Base-by-base conservation (phyloP, 1,140 invertebrate species). In the Drosophila hydei region DNA sequence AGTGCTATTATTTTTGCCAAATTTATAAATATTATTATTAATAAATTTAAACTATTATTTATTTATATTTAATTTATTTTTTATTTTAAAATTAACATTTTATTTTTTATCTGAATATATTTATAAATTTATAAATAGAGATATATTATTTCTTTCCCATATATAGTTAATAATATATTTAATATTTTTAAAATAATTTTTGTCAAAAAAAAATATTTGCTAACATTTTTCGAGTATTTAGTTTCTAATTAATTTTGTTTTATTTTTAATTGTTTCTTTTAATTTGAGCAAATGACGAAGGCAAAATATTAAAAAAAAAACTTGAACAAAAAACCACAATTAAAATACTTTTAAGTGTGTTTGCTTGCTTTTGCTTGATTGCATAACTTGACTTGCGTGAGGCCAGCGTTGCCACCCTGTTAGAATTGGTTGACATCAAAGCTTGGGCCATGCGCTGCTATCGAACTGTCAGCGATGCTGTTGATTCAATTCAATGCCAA, bases 401-500 rank as follows among this genome's bases (percentile, higher is more conserved):
- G 8, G 6, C 14, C 38, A 16, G 38, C 7, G 38, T 16, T 42
- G 38, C 14, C 38, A 42, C 14, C 38, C 8, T 6, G 38, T 8
- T 16, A 16, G 38, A 42, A 18, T 33, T 1, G 0, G 11, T 21
- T 19, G 4, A 21, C 18, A 21, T 45, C 2, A 45, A 19, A 45
- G 19, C 33, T 3, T 21, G 4, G 43, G n/a, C 23, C n/a, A 45
- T 27, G 36, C 43, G 5, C 19, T 33, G 33, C 43, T 60, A 43
- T 43, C 33, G 36, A 40, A 9, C 38, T 16, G 16, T 18, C 38
- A 42, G n/a, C 16, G n/a, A 42, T 18, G 14, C 25, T 18, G 58
- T 16, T n/a, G 14, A 60, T 23, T 45, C 30, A 42, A n/a, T 30
- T 33, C 18, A 58, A 59, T 61, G 27, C 7, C 21, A 52, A 14